Evolutionary conservation across 2,888 invertebrate species (phyloP).

Genomic region (Drosophila helvetica): DNA sequence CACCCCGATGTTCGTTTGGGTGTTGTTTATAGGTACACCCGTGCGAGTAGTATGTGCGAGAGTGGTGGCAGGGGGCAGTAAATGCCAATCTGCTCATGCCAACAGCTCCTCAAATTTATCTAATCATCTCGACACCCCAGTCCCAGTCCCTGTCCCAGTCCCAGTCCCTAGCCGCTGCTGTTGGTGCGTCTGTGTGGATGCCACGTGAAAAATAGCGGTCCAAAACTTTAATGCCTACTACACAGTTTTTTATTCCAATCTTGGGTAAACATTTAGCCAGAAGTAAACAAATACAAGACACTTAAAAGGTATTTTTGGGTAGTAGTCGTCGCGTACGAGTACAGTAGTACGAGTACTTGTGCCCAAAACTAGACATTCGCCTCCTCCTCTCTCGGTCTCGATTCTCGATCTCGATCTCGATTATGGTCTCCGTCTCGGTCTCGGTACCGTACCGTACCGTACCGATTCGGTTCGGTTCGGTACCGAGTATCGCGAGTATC

Average conservation of each 20-base stretch:
- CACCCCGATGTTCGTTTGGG: slow-evolving; percentile 5
- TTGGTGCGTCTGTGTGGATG: slow-evolving; percentile 40
- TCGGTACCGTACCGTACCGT: neutral
- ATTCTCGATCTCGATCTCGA: neutral
- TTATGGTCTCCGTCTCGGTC: neutral
- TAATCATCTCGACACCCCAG: slow-evolving; percentile 45
- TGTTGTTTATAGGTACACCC: slow-evolving; percentile 7
- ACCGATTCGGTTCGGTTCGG: slow-evolving; percentile 12
- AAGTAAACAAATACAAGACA: slow-evolving; percentile 76
- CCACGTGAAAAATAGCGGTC: slow-evolving; percentile 74
- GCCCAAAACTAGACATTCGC: slow-evolving; percentile 70
- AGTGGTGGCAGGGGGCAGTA: slow-evolving; percentile 23
- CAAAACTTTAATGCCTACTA: slow-evolving; percentile 71
- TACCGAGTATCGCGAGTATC: slow-evolving; percentile 17
- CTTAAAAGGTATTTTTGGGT: slow-evolving; percentile 73
- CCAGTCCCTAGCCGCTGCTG: slow-evolving; percentile 41
- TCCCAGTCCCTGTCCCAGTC: slow-evolving; percentile 20
- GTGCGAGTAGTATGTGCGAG: neutral
- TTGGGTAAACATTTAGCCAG: slow-evolving; percentile 73
- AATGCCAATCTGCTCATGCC: slow-evolving; percentile 61
- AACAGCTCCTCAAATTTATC: slow-evolving; percentile 61
- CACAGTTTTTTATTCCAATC: slow-evolving; percentile 69
- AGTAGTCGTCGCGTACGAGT: slow-evolving; percentile 9
- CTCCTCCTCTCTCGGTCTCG: slow-evolving; percentile 15
- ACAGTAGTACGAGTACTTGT: slow-evolving; percentile 49